Evolutionary conservation across 2,888 invertebrate species (phyloP).

Genomic region (Phyto melanocephala): DNA sequence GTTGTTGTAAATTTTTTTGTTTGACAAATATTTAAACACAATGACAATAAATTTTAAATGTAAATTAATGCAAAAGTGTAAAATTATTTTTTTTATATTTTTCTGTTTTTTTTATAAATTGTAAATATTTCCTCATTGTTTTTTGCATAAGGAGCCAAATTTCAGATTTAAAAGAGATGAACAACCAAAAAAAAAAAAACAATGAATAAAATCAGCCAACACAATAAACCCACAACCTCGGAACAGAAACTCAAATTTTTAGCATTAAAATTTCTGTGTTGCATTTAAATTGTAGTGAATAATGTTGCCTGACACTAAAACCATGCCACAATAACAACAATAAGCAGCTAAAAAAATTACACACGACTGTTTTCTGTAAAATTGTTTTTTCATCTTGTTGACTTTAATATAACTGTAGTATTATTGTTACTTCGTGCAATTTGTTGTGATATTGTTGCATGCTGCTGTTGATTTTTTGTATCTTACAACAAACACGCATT

Average conservation of each 20-base stretch:
- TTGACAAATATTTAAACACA: conserved; percentile 22
- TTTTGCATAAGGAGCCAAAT: conserved; percentile 27
- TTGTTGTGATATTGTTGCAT: conserved; percentile 29
- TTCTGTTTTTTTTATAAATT: neutral
- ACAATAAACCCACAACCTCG: conserved; percentile 41
- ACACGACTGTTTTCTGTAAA: neutral
- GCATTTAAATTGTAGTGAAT: conserved; percentile 42
- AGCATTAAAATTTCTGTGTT: conserved; percentile 32
- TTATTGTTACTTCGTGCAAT: conserved; percentile 45
- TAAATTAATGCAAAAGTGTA: conserved; percentile 37
- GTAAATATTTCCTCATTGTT: conserved; percentile 49
- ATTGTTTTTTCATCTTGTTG: neutral
- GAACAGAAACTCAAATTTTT: neutral
- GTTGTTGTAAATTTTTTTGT: neutral
- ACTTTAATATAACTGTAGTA: conserved; percentile 29
- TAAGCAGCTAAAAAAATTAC: conserved; percentile 11
- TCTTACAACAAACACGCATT: conserved; percentile 48
- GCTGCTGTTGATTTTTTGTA: neutral
- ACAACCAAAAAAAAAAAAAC: neutral
- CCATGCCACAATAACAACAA: conserved; percentile 30
- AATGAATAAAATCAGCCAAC: neutral
- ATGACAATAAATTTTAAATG: conserved; percentile 51
- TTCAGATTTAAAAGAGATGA: neutral
- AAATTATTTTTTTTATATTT: conserved; percentile 31
- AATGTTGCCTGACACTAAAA: conserved; percentile 49